Base-by-base conservation (phyloP, 2,797 vertebrate species). In the Semotilus atromaculatus region DNA sequence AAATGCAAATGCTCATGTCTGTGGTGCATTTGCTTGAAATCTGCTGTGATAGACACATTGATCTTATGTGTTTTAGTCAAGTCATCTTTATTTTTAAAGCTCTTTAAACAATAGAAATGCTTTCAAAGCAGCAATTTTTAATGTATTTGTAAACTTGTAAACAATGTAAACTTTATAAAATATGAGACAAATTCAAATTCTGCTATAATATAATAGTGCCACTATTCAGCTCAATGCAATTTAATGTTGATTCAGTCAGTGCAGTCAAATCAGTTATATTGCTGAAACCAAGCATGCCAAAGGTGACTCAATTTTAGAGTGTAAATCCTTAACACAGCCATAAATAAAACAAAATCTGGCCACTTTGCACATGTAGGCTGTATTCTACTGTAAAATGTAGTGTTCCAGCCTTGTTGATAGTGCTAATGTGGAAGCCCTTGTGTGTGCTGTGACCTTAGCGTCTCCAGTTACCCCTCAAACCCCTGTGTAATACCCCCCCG, bases 371-470 rank as follows among this genome's bases (percentile, higher is more conserved):
- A 36, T 16, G 45, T 21, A 45, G 21, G 29, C 45, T 67, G 62
- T 80, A 36, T 23, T 51, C 21, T 23, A n/a, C 62, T 51, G 43
- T 67, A n/a, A 19, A 34, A 7, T 67, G 3, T 43, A 26, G 21
- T 58, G 51, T 53, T 55, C 45, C 4, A 40, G 45, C 3, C 31
- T 55, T 66, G 48, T 40, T 67, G 48, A 29, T 70, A 18, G 58
- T 55, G 62, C 73, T 64, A 73, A 66, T 78, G 60, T 75, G 60
- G 74, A 48, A 53, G 66, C 58, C 51, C 6, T 29, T 23, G 55
- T 51, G 26, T 71, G 74, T 70, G 79, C 72, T 81, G 16, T 81
- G 80, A 70, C 83, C 87, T 74, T 88, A 85, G 68, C 55, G 60
- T 70, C 21, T 77, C 76, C 34, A 67, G 43, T 51, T 72, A 71